These are phyloP conservation scores for Syngnathus floridae DNA, from an alignment of 2,113 vertebrate genomes.

Conservation along the genomic window DNA sequence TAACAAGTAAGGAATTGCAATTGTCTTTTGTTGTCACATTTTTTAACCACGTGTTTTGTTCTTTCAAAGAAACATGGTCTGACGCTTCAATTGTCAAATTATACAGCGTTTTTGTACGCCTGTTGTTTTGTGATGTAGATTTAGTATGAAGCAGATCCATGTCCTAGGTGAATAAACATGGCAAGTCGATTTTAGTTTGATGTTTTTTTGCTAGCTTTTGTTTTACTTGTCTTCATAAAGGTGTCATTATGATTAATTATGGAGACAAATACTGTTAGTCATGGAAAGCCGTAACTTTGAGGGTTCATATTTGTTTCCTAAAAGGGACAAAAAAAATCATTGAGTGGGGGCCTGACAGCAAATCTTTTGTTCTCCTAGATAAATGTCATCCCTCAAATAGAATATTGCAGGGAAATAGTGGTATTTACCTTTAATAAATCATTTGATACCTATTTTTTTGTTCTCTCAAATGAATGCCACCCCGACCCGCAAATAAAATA, in stretches of 20 bases:
- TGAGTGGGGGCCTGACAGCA: no score
- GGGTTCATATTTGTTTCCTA: background rate
- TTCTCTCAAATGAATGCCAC: no score
- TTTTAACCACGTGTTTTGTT: constrained; percentile 7
- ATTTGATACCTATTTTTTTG: no score
- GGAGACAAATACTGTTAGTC: background rate
- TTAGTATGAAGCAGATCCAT: constrained; percentile 9
- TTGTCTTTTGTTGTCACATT: background rate
- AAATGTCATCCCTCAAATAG: no score
- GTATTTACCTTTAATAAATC: no score
- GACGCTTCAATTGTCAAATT: background rate
- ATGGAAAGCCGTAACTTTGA: background rate
- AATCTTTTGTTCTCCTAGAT: no score
- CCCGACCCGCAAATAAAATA: no score
- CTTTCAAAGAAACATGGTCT: constrained; percentile 7
- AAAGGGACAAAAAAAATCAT: no score
- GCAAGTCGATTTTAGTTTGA: background rate
- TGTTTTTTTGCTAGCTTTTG: background rate
- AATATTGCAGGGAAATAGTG: no score
- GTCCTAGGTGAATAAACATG: constrained; percentile 31
- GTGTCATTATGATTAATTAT: background rate
- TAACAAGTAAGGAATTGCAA: background rate
- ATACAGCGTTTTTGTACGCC: constrained; percentile 9
- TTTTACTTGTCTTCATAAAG: background rate
- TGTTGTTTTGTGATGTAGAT: constrained; percentile 12